phyloP scores from a whole-genome alignment of 2,888 invertebrate genomes.

The Drosophila pseudotalamancana region DNA sequence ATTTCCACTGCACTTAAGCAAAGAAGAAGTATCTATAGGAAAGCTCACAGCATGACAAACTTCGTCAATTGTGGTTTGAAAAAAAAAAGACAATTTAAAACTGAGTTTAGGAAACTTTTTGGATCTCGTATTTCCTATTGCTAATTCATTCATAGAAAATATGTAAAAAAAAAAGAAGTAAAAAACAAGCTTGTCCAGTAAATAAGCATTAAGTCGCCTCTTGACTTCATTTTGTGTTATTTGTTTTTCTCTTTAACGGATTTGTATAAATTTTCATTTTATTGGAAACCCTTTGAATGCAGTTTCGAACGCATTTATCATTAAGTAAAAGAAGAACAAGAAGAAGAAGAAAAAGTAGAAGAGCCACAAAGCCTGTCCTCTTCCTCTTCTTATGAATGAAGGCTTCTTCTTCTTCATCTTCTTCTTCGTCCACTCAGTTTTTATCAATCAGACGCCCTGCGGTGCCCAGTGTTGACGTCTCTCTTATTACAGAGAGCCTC shows the following conservation, averaged over 20 bases:
- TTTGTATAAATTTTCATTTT: slow-evolving; percentile 21
- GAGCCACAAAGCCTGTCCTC: background rate
- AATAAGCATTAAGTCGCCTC: slow-evolving; percentile 73
- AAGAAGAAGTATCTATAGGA: no score
- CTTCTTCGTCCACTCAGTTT: slow-evolving; percentile 12
- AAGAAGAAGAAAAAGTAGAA: background rate
- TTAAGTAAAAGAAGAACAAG: slow-evolving; percentile 7
- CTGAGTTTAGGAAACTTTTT: background rate
- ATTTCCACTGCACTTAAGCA: no score
- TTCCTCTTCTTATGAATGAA: slow-evolving; percentile 38
- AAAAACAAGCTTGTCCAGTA: slow-evolving; percentile 60
- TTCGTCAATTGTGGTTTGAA: slow-evolving; percentile 1
- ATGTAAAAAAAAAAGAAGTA: background rate
- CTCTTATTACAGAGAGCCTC: slow-evolving; percentile 71
- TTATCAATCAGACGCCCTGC: slow-evolving; percentile 74
- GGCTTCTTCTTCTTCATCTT: background rate
- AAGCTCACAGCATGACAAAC: no score
- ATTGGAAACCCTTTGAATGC: slow-evolving; percentile 32
- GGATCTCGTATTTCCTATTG: slow-evolving; percentile 3
- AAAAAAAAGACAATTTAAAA: background rate
- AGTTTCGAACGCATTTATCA: slow-evolving; percentile 72
- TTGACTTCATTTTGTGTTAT: slow-evolving; percentile 39
- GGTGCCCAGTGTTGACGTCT: slow-evolving; percentile 76
- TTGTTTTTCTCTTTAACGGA: slow-evolving; percentile 25
- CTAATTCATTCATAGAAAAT: slow-evolving; percentile 46